phyloP scores from a whole-genome alignment of 2,113 vertebrate species.

The Oreocharis arfaki region DNA sequence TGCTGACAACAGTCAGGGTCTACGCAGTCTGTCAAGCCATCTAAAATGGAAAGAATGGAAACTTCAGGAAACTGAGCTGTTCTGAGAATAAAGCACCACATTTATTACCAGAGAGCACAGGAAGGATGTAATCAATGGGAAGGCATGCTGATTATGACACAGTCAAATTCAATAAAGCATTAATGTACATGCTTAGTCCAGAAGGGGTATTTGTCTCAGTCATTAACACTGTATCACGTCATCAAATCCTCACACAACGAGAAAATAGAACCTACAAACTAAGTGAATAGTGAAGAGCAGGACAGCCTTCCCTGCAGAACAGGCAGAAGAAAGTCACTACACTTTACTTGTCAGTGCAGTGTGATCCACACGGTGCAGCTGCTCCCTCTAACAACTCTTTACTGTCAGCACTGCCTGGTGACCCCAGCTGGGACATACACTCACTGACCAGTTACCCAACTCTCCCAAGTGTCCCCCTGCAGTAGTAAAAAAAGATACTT shows the following conservation, averaged over 20 bases:
- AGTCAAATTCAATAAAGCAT: background rate
- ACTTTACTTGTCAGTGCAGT: background rate
- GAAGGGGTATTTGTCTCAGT: background rate
- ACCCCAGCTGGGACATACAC: background rate
- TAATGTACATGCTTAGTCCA: background rate
- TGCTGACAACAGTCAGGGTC: conserved; percentile 97
- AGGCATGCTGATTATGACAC: background rate
- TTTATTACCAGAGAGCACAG: background rate
- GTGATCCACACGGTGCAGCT: background rate
- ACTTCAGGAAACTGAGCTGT: background rate
- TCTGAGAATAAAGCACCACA: background rate
- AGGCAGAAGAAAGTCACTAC: background rate
- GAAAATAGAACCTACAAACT: background rate
- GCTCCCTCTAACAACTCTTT: background rate
- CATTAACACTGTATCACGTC: background rate
- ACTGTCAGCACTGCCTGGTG: background rate
- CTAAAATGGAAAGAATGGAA: conserved; percentile 63
- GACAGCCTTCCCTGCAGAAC: background rate
- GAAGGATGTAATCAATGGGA: background rate
- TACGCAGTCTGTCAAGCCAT: conserved; percentile 92
- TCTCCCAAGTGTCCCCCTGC: background rate
- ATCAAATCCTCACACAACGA: background rate
- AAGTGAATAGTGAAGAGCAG: background rate
- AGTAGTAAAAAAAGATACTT: background rate
- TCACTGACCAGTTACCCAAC: background rate